A percentile compares a stretch with the other conserved stretches of the same genome.
Evolutionary conservation across 2,797 vertebrate genomes (phyloP).

Genomic region (Adelosebastes latens): DNA sequence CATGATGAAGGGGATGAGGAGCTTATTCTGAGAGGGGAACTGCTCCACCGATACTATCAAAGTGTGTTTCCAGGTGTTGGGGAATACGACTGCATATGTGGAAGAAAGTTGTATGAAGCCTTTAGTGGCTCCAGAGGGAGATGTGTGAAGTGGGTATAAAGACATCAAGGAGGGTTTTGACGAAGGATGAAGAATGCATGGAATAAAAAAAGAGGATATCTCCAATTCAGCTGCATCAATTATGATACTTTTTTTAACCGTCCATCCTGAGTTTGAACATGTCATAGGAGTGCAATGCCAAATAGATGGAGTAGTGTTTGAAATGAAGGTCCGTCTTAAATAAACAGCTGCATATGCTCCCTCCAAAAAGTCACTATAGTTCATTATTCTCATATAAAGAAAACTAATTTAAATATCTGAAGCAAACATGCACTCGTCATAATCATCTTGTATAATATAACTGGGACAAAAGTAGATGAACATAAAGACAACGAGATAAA

Average conservation of each 20-base stretch:
- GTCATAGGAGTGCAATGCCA: not conserved
- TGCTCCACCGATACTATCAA: not conserved
- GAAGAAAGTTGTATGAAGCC: not conserved
- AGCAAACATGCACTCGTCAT: not conserved
- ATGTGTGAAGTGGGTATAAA: not conserved
- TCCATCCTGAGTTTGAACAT: not conserved
- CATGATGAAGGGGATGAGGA: no score
- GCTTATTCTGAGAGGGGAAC: no score
- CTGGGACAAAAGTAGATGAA: not conserved
- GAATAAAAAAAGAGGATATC: not conserved
- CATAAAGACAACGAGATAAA: not conserved
- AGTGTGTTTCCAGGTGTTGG: not conserved
- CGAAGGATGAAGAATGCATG: not conserved
- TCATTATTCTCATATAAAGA: not conserved
- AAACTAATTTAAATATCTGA: not conserved
- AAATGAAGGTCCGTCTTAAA: not conserved
- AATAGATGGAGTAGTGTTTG: not conserved
- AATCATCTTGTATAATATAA: not conserved
- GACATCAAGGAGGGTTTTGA: not conserved
- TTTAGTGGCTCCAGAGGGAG: not conserved
- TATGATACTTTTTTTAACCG: not conserved
- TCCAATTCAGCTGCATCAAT: not conserved
- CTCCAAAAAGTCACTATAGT: not conserved
- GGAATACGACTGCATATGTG: not conserved
- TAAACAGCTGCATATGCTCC: not conserved